Conservation (phyloP, 2,888 invertebrate genomes). For the Barypeithes pellucidus region DNA sequence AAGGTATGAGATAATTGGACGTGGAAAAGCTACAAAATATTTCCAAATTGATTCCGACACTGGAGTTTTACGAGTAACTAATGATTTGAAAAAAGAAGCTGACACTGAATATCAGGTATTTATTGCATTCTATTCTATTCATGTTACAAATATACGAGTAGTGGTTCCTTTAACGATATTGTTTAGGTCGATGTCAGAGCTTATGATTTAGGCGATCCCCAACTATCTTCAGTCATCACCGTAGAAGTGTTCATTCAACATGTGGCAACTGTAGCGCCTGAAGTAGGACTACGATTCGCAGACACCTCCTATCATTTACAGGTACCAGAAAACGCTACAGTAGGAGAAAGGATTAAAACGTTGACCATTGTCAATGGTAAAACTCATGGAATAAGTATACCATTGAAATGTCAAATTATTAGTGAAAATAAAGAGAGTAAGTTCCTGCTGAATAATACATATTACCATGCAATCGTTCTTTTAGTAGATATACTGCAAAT, state of each 20-base stretch:
- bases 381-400: slow-evolving; percentile 79
- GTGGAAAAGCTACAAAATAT: slow-evolving; percentile 87
- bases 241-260: slow-evolving; percentile 89
- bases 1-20: slow-evolving; percentile 85
- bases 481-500: too few relatives aligned
- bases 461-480: too few relatives aligned
- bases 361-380: slow-evolving; percentile 84
- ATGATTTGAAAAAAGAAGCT: slow-evolving; percentile 88
- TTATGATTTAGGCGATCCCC: slow-evolving; percentile 89
- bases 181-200: slow-evolving; percentile 86
- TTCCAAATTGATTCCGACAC: slow-evolving; percentile 91
- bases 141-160: too few relatives aligned
- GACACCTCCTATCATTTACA: slow-evolving; percentile 90
- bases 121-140: too few relatives aligned
- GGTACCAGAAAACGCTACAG: slow-evolving; percentile 83
- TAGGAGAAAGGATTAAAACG: slow-evolving; percentile 79
- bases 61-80: slow-evolving; percentile 85
- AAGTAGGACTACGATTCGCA: slow-evolving; percentile 89
- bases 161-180: not conserved
- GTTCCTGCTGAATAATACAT: slow-evolving; percentile 21
- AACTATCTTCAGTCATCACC: slow-evolving; percentile 86
- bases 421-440: slow-evolving; percentile 84
- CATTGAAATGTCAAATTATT: slow-evolving; percentile 85
- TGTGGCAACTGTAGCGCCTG: slow-evolving; percentile 77
- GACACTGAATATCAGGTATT: slow-evolving; percentile 89